These are phyloP conservation scores for Mamestra brassicae DNA, from an alignment of 2,888 invertebrate genomes.

Conservation along the genomic window DNA sequence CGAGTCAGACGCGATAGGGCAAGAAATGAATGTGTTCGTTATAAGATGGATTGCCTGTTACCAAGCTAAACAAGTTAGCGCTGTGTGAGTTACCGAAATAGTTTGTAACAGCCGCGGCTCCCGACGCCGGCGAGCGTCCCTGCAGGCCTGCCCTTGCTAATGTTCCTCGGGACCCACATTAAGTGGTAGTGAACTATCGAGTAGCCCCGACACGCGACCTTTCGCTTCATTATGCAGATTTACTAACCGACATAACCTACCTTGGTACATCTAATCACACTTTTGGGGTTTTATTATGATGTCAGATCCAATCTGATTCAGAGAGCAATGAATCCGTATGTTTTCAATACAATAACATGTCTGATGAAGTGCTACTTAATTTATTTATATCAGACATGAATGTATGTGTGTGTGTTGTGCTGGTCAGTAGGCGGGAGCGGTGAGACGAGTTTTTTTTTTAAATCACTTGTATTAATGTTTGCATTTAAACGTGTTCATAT, in stretches of 20 bases:
- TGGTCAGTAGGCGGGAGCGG: constrained; percentile 14
- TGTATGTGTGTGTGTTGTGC: constrained; percentile 13
- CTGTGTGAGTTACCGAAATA: constrained; percentile 16
- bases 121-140: neutral
- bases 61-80: constrained; percentile 7
- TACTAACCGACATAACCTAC: neutral
- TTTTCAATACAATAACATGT: constrained; percentile 51
- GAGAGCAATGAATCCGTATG: constrained; percentile 41
- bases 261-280: neutral
- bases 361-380: constrained; percentile 53
- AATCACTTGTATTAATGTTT: constrained; percentile 30
- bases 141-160: neutral
- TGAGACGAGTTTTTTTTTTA: constrained; percentile 21
- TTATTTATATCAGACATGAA: constrained; percentile 32
- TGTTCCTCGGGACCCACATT: constrained; percentile 1
- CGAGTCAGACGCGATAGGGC: neutral
- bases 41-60: constrained; percentile 26
- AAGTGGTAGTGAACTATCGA: neutral
- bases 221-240: constrained; percentile 5
- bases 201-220: constrained; percentile 8
- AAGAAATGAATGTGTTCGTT: constrained; percentile 8
- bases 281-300: constrained; percentile 30
- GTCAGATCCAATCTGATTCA: constrained; percentile 43
- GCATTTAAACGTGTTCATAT: constrained; percentile 29
- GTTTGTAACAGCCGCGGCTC: constrained; percentile 1